Conservation (phyloP, 2,797 vertebrate genomes). For the Scomberomorus guttatus region DNA sequence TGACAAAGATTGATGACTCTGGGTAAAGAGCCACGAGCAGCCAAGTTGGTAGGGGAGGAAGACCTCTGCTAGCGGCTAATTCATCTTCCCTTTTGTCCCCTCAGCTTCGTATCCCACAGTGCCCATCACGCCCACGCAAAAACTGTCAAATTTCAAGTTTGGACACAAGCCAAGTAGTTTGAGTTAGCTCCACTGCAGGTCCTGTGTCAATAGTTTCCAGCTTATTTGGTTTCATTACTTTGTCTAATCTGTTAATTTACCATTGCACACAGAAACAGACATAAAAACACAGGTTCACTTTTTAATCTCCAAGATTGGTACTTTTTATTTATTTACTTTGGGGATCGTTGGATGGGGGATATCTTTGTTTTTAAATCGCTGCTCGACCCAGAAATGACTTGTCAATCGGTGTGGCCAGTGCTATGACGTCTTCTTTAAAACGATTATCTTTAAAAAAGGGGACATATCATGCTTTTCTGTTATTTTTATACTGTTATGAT, state of each 20-base stretch:
- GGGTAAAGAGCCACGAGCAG: slow-evolving; percentile 73
- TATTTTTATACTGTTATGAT: too few species aligned
- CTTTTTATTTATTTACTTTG: slow-evolving; percentile 4
- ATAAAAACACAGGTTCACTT: slow-evolving; percentile 6
- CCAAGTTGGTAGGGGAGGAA: slow-evolving; percentile 74
- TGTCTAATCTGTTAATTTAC: slow-evolving; percentile 23
- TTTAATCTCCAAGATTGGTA: neutral
- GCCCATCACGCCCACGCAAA: slow-evolving; percentile 75
- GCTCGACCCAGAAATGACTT: neutral
- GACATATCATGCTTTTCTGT: too few species aligned
- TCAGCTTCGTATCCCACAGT: slow-evolving; percentile 66
- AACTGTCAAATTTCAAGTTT: slow-evolving; percentile 79
- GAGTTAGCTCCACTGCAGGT: slow-evolving; percentile 45
- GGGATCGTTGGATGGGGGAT: too few species aligned
- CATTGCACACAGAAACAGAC: neutral
- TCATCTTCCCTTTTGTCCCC: slow-evolving; percentile 86
- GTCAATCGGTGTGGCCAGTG: neutral
- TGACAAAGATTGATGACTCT: slow-evolving; percentile 89
- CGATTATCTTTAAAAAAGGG: too few species aligned
- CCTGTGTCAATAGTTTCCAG: slow-evolving; percentile 36
- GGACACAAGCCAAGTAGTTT: slow-evolving; percentile 79
- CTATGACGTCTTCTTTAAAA: neutral
- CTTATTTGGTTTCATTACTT: slow-evolving; percentile 46
- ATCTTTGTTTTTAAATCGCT: neutral
- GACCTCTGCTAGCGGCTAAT: slow-evolving; percentile 82